Percentiles rank a stretch among this genome's conserved stretches.
Evolutionary conservation across 1,140 invertebrate species (phyloP).

Genomic region (Campoletis sonorensis): DNA sequence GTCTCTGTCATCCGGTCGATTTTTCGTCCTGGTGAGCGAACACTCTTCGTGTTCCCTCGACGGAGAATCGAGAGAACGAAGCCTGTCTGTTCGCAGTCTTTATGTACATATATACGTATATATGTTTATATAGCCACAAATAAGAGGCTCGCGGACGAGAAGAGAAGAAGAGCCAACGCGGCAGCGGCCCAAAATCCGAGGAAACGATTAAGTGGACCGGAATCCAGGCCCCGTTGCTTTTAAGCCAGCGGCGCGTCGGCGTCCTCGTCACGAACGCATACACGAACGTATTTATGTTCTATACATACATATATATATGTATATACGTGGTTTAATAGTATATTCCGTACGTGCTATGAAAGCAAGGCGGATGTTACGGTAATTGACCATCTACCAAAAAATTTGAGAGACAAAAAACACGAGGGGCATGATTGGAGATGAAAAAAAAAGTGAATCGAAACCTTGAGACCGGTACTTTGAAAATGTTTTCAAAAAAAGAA

Average conservation of each 20-base stretch:
- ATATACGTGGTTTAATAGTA: not conserved
- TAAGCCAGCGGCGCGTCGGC: conserved; percentile 46
- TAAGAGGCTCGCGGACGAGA: not conserved
- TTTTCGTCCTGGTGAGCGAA: conserved; percentile 17
- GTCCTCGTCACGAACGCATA: conserved; percentile 25
- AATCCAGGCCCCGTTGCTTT: conserved; percentile 67
- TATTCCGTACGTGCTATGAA: conserved; percentile 1
- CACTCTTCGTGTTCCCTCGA: conserved; percentile 25
- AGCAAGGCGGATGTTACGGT: conserved; percentile 27
- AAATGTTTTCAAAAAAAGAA: not conserved
- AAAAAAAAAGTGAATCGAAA: not conserved
- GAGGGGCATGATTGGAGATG: not conserved
- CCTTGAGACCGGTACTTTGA: not conserved
- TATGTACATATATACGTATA: conserved; percentile 4
- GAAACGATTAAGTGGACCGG: conserved; percentile 68
- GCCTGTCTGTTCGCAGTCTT: not conserved
- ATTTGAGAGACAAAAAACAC: conserved; percentile 15
- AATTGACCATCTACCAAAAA: conserved; percentile 8
- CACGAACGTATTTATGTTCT: not conserved
- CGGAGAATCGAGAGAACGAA: conserved; percentile 25
- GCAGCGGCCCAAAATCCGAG: conserved; percentile 54
- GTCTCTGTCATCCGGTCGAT: conserved; percentile 34
- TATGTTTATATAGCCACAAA: conserved; percentile 18
- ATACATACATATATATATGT: not conserved
- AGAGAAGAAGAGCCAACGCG: conserved; percentile 5